phyloP scores from a whole-genome alignment of 2,797 vertebrate species.

The Hyperoplus immaculatus region DNA sequence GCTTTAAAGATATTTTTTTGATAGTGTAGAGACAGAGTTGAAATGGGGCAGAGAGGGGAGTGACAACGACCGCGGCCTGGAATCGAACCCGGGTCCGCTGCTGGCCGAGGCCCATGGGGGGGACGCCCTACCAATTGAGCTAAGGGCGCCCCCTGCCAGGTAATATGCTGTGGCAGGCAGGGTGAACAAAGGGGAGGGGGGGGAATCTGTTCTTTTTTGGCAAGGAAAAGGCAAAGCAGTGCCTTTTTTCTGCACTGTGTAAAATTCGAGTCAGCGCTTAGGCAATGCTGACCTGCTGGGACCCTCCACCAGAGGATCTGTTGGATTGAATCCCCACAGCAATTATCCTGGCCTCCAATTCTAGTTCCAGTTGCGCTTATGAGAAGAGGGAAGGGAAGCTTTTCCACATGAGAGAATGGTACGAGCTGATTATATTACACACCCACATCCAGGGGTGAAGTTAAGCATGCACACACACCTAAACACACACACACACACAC shows the following conservation, averaged over 20 bases:
- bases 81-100: no score
- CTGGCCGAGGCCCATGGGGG: no score
- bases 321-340: constrained; percentile 36
- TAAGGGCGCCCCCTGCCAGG: background rate
- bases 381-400: constrained; percentile 18
- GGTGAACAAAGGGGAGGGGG: background rate
- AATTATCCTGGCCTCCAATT: constrained; percentile 43
- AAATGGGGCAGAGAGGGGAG: no score
- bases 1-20: background rate
- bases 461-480: background rate
- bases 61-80: no score
- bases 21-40: no score
- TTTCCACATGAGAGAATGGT: constrained; percentile 17
- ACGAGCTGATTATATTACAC: constrained; percentile 6
- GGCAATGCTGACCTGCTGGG: constrained; percentile 19
- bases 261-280: background rate
- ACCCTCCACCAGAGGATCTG: constrained; percentile 40
- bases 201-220: constrained; percentile 7
- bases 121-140: no score
- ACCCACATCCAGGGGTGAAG: background rate
- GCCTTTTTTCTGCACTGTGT: constrained; percentile 11
- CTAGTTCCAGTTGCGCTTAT: constrained; percentile 10
- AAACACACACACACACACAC: no score
- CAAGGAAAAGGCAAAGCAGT: constrained; percentile 22
- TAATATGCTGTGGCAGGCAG: background rate